Evolutionary conservation across 2,797 vertebrate genomes (phyloP).

Genomic region (Neopelma chrysocephalum): DNA sequence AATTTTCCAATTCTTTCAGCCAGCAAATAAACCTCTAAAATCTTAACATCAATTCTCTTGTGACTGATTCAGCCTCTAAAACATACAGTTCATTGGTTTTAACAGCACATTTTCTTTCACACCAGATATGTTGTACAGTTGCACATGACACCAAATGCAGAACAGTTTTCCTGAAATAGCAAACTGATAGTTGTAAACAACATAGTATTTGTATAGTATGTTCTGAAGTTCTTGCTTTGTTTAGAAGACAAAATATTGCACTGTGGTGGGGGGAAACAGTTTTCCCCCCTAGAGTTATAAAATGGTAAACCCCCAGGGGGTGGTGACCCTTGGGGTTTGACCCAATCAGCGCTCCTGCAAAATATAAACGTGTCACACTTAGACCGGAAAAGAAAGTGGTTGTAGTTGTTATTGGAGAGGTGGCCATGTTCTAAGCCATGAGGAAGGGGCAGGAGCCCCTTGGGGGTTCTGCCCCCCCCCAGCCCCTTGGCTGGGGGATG

Average conservation of each 20-base stretch:
- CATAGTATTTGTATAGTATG: background rate
- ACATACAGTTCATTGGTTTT: slow-evolving; percentile 12
- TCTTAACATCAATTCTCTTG: background rate
- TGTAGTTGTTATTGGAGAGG: no score
- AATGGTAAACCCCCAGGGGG: no score
- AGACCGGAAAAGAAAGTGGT: no score
- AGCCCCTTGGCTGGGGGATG: no score
- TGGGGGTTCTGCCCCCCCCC: no score
- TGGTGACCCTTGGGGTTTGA: no score
- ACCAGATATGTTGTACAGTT: background rate
- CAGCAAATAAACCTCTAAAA: slow-evolving; percentile 3
- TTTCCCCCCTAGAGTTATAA: no score
- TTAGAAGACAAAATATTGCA: background rate
- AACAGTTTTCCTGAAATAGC: background rate
- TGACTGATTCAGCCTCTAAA: slow-evolving; percentile 3
- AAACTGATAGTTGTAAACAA: background rate
- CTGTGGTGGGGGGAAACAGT: no score
- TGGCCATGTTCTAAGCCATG: no score
- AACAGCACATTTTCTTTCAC: slow-evolving; percentile 20
- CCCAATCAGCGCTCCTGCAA: no score
- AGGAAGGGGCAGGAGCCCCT: no score
- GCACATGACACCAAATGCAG: background rate
- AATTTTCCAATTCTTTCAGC: slow-evolving; percentile 1
- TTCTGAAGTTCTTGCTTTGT: background rate
- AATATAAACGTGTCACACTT: no score